These are phyloP conservation scores for Rhodeus uyekii DNA, from an alignment of 2,797 vertebrate species.

Conservation along the genomic window DNA sequence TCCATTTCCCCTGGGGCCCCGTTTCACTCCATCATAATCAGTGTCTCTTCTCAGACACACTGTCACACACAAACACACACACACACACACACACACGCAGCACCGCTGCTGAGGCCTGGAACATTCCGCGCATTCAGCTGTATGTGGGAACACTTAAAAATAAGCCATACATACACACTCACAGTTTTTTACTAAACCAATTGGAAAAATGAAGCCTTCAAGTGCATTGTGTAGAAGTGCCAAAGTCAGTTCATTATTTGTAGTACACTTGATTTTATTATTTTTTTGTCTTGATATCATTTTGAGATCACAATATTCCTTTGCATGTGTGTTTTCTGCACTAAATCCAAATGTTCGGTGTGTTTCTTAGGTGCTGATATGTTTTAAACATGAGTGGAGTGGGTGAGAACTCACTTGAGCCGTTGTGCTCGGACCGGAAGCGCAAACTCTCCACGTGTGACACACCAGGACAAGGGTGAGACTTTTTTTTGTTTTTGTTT, in stretches of 20 bases:
- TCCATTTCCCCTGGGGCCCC: constrained; percentile 76
- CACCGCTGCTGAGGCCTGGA: constrained; percentile 46
- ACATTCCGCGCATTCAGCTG: constrained; percentile 51
- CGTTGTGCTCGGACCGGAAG: constrained; percentile 89
- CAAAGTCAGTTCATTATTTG: background rate
- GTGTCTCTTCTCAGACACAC: constrained; percentile 65
- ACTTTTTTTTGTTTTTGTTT: background rate
- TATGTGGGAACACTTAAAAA: constrained; percentile 51
- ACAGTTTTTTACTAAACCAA: constrained; percentile 33
- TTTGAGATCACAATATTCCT: constrained; percentile 37
- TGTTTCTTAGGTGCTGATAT: constrained; percentile 86
- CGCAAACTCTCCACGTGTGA: constrained; percentile 93
- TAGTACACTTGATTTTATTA: constrained; percentile 5
- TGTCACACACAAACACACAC: constrained; percentile 58
- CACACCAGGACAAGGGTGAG: constrained; percentile 86
- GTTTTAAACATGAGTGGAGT: constrained; percentile 91
- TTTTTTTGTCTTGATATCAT: background rate
- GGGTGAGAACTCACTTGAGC: constrained; percentile 91
- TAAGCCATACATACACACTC: constrained; percentile 55
- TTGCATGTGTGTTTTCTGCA: constrained; percentile 8
- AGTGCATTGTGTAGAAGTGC: constrained; percentile 23
- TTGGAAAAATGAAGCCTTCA: background rate
- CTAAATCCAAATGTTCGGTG: background rate
- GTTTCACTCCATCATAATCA: constrained; percentile 80
- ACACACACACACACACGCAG: background rate